A percentile compares a stretch with the other conserved stretches of the same genome.
These are phyloP conservation scores for Seira ritae DNA, from an alignment of 2,888 invertebrate species.

Conservation along the genomic window DNA sequence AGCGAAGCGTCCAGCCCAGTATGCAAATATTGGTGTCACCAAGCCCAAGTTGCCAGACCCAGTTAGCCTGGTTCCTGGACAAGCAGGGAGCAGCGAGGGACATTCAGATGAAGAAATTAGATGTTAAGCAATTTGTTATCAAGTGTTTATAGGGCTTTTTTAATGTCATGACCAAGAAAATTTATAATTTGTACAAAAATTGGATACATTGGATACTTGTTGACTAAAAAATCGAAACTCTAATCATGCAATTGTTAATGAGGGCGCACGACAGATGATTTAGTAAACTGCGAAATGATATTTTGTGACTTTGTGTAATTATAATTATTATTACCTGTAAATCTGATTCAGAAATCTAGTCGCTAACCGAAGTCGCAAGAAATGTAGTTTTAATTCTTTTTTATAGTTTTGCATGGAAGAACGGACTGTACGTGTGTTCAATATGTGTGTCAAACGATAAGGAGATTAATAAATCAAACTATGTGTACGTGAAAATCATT, in stretches of 20 bases:
- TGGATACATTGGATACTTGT: conserved; percentile 1
- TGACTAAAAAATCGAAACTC: not conserved
- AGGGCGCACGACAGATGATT: no score
- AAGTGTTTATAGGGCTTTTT: conserved; percentile 48
- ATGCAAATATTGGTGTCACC: conserved; percentile 70
- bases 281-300: conserved; percentile 55
- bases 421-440: no score
- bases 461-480: no score
- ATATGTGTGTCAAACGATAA: no score
- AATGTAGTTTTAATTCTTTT: no score
- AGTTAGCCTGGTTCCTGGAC: conserved; percentile 9
- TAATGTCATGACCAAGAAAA: conserved; percentile 41
- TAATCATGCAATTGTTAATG: conserved; percentile 18
- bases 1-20: conserved; percentile 62
- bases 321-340: no score
- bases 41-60: conserved; percentile 60
- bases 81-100: conserved; percentile 13
- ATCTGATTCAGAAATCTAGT: no score
- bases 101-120: conserved; percentile 71
- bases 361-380: no score
- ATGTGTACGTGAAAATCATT: no score
- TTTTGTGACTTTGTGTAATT: conserved; percentile 61
- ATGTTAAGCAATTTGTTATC: conserved; percentile 59
- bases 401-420: no score
- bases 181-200: conserved; percentile 32